Evolutionary conservation across 1,140 invertebrate genomes (phyloP).

Genomic region (Ptiloglossa arizonensis): DNA sequence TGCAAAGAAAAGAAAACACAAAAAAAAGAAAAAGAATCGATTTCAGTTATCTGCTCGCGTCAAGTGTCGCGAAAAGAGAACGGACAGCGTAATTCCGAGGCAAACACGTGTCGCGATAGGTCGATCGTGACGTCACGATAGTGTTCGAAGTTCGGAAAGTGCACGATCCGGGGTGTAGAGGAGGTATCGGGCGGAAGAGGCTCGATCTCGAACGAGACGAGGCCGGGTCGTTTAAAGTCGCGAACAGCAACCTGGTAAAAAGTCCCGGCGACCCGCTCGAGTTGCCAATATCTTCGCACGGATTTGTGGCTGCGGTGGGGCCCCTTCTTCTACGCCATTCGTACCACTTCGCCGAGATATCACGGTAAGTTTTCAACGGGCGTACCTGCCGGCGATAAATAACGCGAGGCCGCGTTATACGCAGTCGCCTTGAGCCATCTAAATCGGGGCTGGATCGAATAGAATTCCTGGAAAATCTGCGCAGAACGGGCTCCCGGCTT

Average conservation of each 20-base stretch:
- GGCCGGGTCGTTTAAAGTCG: constrained; percentile 10
- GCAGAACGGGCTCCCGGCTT: constrained; percentile 11
- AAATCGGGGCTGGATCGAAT: constrained; percentile 44
- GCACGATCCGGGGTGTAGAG: too few relatives aligned
- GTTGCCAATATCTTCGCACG: constrained; percentile 71
- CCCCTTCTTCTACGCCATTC: constrained; percentile 52
- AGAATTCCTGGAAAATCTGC: constrained; percentile 40
- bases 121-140: background rate
- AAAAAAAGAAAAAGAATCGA: background rate
- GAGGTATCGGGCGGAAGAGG: background rate
- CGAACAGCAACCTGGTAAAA: constrained; percentile 35
- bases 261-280: constrained; percentile 44
- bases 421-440: constrained; percentile 57
- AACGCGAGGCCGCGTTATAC: constrained; percentile 62
- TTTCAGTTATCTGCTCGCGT: too few relatives aligned
- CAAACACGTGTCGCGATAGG: background rate
- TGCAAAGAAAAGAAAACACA: too few relatives aligned
- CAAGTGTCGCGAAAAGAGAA: background rate
- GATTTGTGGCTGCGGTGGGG: constrained; percentile 67
- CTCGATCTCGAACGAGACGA: background rate
- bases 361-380: constrained; percentile 63
- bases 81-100: background rate
- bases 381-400: constrained; percentile 70
- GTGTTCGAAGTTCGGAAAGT: background rate
- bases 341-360: constrained; percentile 55